A percentile compares a stretch with the other conserved stretches of the same genome.
Conservation (phyloP, 2,888 invertebrate species). For the Hetaerina titia region DNA sequence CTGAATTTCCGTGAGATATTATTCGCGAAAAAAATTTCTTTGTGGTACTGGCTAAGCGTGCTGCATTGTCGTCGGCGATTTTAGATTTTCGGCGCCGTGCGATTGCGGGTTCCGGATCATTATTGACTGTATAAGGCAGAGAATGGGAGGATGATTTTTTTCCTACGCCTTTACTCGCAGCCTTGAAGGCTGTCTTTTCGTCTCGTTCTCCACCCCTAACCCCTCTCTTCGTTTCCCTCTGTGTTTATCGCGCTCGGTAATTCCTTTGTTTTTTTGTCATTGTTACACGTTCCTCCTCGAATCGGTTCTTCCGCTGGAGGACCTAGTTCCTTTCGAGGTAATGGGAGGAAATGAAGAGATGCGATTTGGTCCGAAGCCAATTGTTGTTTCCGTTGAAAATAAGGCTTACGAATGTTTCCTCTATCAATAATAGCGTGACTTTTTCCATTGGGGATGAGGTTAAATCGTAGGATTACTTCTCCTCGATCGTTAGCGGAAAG, state of each 20-base stretch:
- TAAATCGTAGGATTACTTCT: not conserved
- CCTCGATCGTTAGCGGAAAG: not conserved
- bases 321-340: not conserved
- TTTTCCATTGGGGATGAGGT: not conserved
- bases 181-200: not conserved
- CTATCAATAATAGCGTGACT: not conserved
- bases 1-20: not conserved
- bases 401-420: not conserved
- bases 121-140: not conserved
- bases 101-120: not conserved
- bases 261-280: not conserved
- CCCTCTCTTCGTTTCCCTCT: not conserved
- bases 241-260: not conserved
- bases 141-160: not conserved
- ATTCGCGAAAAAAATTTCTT: not conserved
- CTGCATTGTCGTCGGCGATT: not conserved
- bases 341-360: conserved; percentile 24
- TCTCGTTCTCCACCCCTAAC: not conserved
- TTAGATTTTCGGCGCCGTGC: not conserved
- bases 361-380: conserved; percentile 22
- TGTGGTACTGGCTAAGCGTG: not conserved
- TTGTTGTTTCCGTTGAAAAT: conserved; percentile 13
- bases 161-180: not conserved
- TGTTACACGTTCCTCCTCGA: not conserved
- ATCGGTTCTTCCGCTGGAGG: not conserved